These are phyloP conservation scores for Lucifuga dentata DNA, from an alignment of 2,113 vertebrate species.

Conservation along the genomic window DNA sequence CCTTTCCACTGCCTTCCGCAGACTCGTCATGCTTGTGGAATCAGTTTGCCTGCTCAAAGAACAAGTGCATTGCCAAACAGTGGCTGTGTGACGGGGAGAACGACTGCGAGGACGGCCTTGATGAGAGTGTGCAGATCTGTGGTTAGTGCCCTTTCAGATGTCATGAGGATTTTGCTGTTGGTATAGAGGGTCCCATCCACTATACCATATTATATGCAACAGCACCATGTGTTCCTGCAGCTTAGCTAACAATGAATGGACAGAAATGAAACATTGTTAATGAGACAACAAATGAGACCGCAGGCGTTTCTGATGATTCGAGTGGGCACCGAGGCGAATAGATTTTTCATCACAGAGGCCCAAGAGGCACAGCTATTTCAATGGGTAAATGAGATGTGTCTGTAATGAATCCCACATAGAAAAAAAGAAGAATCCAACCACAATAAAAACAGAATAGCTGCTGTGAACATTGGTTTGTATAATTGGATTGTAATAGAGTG, in stretches of 20 bases:
- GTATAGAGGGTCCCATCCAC: slow-evolving; percentile 36
- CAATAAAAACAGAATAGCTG: slow-evolving; percentile 52
- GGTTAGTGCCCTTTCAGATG: slow-evolving; percentile 80
- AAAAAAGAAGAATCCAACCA: slow-evolving; percentile 49
- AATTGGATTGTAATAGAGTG: slow-evolving; percentile 72
- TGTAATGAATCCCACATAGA: slow-evolving; percentile 66
- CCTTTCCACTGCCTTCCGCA: slow-evolving; percentile 62
- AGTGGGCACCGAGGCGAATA: slow-evolving; percentile 61
- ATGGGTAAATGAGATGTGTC: slow-evolving; percentile 60
- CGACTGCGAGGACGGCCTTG: slow-evolving; percentile 93
- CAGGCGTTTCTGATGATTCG: slow-evolving; percentile 61
- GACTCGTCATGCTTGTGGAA: slow-evolving; percentile 97
- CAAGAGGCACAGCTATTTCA: slow-evolving; percentile 57
- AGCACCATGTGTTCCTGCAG: slow-evolving; percentile 19
- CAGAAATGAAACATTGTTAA: slow-evolving; percentile 52
- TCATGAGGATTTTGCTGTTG: slow-evolving; percentile 9
- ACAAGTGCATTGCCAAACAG: slow-evolving; percentile 96
- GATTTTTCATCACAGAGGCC: slow-evolving; percentile 63
- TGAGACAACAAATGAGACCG: slow-evolving; percentile 63
- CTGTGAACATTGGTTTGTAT: slow-evolving; percentile 55
- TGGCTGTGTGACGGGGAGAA: slow-evolving; percentile 97
- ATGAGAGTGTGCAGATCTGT: slow-evolving; percentile 92
- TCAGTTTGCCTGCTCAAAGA: slow-evolving; percentile 95
- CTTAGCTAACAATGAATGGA: slow-evolving; percentile 34
- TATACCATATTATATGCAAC: background rate